Evolutionary conservation across 1,140 invertebrate species (phyloP).

Genomic region (Paracyclopina nana): DNA sequence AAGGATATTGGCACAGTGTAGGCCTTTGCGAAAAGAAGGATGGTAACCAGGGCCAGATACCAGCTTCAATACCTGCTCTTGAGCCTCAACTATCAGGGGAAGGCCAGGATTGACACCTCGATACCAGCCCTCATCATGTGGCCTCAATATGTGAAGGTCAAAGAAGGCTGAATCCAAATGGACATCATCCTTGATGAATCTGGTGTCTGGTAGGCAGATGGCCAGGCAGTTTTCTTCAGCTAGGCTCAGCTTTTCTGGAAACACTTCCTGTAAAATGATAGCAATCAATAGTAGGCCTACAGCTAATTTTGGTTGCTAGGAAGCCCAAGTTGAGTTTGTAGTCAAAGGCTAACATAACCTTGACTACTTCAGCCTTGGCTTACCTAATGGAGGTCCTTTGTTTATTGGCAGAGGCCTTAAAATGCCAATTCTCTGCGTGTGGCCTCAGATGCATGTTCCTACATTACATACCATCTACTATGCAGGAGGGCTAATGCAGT

Average conservation of each 20-base stretch:
- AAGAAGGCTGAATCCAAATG: background rate
- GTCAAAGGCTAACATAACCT: too few relatives aligned
- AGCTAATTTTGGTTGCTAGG: too few relatives aligned
- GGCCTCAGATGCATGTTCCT: too few relatives aligned
- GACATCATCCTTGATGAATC: background rate
- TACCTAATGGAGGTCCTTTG: too few relatives aligned
- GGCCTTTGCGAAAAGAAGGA: background rate
- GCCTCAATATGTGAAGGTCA: constrained; percentile 2
- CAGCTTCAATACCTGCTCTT: background rate
- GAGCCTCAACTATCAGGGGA: background rate
- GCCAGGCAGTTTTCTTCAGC: background rate
- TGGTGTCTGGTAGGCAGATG: background rate
- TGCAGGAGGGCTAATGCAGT: too few relatives aligned
- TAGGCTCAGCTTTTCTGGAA: constrained; percentile 9
- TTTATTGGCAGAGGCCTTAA: too few relatives aligned
- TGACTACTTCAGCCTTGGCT: too few relatives aligned
- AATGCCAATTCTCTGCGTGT: too few relatives aligned
- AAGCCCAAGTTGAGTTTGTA: too few relatives aligned
- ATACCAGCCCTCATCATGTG: constrained; percentile 7
- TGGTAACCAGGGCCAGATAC: background rate
- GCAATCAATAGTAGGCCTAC: background rate
- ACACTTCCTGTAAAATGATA: background rate
- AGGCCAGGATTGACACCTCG: background rate
- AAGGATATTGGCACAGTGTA: background rate
- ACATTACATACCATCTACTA: too few relatives aligned